Conservation (phyloP, 2,113 vertebrate species). For the Chiloscyllium plagiosum region DNA sequence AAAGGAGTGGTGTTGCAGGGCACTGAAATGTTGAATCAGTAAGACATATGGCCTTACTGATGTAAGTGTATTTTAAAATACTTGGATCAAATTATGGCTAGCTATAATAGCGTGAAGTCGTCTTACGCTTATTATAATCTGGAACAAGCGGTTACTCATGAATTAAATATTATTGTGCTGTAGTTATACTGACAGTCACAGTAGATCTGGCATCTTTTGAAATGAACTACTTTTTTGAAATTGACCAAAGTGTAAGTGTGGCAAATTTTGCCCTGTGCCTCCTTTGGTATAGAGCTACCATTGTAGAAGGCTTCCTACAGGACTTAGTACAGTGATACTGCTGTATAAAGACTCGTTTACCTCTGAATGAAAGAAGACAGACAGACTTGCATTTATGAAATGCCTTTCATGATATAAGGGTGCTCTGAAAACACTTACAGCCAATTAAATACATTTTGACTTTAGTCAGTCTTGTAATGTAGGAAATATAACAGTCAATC, state of each 20-base stretch:
- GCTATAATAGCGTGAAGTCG: background rate
- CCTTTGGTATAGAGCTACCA: background rate
- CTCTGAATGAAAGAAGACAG: background rate
- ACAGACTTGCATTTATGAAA: background rate
- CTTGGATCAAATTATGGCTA: background rate
- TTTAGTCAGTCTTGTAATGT: background rate
- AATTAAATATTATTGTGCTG: background rate
- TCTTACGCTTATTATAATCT: background rate
- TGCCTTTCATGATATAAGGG: background rate
- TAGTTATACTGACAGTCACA: background rate
- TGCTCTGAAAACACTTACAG: background rate
- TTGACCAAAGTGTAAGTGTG: background rate
- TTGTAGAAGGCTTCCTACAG: background rate
- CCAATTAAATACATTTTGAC: background rate
- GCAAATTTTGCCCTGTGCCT: background rate
- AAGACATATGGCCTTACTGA: background rate
- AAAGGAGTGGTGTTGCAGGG: background rate
- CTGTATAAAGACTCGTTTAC: background rate
- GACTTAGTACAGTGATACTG: background rate
- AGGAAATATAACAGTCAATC: background rate
- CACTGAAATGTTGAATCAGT: background rate
- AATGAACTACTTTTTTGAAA: background rate
- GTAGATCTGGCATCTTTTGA: background rate
- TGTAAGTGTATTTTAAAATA: background rate
- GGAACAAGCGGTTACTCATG: background rate